Base-by-base conservation (phyloP, 2,888 invertebrate genomes). In the Seladonia tumulorum region DNA sequence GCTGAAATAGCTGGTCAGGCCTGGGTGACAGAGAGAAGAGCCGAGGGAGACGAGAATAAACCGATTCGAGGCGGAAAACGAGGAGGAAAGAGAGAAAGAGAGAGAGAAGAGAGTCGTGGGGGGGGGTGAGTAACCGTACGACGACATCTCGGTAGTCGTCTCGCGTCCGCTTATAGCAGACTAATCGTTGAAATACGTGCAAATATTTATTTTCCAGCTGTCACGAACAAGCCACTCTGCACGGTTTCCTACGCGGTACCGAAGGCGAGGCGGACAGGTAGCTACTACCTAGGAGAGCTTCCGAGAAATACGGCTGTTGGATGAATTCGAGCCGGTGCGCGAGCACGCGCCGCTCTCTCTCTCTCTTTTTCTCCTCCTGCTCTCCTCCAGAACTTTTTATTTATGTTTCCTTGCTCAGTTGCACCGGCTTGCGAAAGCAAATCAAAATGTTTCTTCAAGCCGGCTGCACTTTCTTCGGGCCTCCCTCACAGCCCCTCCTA, bases 161-260 rank as follows among this genome's bases (percentile, higher is more conserved):
- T 88, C 86, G 85, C 86, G 80, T 89, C 29, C 87, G 87, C 88
- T 90, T 91, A 87, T 90, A 90, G 89, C 88, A 88, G 89, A 90
- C 91, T 93, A 93, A 93, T 93, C 93, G 90, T 90, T 93, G 90
- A 92, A 92, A 93, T 93, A 92, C 90, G 92, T 75, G 90, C 93
- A 93, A 93, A 93, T 93, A 93, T 93, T 93, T 93, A 93, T 93
- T 90, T 90, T 88, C 85, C 84, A 90, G 82, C 93, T 93, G 93
- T 93, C 93, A 93, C 77, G 82, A 80, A 90, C 93, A 92, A 89
- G 85, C 88, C 88, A 89, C 88, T 87, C 87, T 81, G 86, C 86
- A 81, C 80, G 83, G 85, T 83, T 90, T 88, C 75, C 77, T 82
- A 81, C 76, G 82, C 75, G 86, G 70, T 70, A 79, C 78, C 82